These are phyloP conservation scores for Busseola fusca DNA, from an alignment of 2,888 invertebrate species.

Conservation along the genomic window DNA sequence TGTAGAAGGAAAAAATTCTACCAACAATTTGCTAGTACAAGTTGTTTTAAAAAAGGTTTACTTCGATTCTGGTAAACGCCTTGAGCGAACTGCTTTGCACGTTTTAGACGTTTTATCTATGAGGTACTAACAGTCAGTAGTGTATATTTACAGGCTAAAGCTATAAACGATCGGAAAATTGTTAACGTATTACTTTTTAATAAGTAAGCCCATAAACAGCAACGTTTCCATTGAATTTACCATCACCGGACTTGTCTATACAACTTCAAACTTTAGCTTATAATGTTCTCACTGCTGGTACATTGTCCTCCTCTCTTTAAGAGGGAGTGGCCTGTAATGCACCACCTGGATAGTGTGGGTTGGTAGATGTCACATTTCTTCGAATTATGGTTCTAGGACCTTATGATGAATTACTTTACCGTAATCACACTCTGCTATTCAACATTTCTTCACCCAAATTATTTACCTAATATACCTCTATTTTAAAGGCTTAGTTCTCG, in stretches of 20 bases:
- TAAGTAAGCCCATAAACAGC: background rate
- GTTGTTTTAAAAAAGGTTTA: constrained; percentile 23
- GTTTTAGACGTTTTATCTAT: constrained; percentile 35
- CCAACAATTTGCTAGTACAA: background rate
- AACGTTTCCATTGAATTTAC: constrained; percentile 1
- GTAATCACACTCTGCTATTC: background rate
- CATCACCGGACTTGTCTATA: background rate
- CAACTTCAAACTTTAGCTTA: background rate
- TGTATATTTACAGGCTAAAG: constrained; percentile 31
- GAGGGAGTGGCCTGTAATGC: background rate
- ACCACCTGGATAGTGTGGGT: background rate
- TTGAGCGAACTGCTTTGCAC: constrained; percentile 34
- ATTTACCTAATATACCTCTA: background rate
- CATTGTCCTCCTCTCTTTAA: background rate
- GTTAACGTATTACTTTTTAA: constrained; percentile 41
- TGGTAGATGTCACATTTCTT: background rate
- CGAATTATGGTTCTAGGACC: background rate
- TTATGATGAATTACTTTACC: no score
- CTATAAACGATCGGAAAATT: constrained; percentile 25
- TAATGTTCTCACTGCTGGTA: background rate
- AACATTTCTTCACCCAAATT: background rate
- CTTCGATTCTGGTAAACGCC: constrained; percentile 29
- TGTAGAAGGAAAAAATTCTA: constrained; percentile 8
- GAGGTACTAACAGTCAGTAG: constrained; percentile 15
- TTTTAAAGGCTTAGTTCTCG: constrained; percentile 10